Conservation (phyloP, 2,797 vertebrate species). For the Muscicapa comitata region DNA sequence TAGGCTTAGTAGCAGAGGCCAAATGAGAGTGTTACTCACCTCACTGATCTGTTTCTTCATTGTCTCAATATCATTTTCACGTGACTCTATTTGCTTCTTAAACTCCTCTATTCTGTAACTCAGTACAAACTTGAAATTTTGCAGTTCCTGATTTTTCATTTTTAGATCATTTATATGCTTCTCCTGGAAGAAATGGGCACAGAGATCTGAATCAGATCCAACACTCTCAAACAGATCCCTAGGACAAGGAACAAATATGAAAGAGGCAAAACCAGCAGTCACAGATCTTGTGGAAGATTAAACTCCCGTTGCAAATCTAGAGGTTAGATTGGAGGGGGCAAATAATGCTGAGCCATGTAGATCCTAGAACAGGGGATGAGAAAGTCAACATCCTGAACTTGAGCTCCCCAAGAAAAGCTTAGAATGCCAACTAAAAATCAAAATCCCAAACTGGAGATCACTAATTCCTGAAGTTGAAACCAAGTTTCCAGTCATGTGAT, state of each 20-base stretch:
- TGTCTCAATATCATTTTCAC: slow-evolving; percentile 80
- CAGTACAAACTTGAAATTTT: slow-evolving; percentile 78
- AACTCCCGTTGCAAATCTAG: background rate
- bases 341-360: background rate
- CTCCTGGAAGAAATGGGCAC: slow-evolving; percentile 22
- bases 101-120: slow-evolving; percentile 85
- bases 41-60: slow-evolving; percentile 84
- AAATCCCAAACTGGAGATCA: background rate
- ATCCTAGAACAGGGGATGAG: background rate
- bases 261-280: background rate
- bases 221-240: background rate
- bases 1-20: background rate
- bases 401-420: background rate
- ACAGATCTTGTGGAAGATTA: background rate
- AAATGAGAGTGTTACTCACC: slow-evolving; percentile 67
- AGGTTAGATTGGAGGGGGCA: background rate
- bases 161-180: slow-evolving; percentile 37
- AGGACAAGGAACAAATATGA: background rate
- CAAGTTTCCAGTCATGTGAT: background rate
- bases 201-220: background rate
- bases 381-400: background rate
- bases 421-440: background rate
- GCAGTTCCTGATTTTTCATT: slow-evolving; percentile 48
- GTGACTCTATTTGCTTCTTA: slow-evolving; percentile 85
- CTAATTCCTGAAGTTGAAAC: background rate